phyloP scores from a whole-genome alignment of 2,113 vertebrate genomes.

The Phyllostomus discolor region DNA sequence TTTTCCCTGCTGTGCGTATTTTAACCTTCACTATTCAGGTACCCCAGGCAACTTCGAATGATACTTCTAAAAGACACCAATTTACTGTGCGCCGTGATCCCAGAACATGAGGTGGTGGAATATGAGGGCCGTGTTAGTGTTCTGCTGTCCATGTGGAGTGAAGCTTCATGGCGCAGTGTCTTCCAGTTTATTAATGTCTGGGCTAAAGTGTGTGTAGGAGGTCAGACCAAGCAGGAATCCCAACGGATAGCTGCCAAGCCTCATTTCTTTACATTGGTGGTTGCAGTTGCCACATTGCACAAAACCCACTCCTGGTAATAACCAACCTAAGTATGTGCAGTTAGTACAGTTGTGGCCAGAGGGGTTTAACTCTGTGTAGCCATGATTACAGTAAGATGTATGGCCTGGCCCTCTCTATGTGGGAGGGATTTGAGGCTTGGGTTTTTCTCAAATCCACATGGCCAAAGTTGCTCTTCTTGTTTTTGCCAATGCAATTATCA shows the following conservation, averaged over 20 bases:
- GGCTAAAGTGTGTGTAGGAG: background rate
- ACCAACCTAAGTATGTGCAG: background rate
- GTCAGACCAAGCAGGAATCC: background rate
- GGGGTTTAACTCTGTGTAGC: conserved; percentile 30
- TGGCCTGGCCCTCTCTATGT: background rate
- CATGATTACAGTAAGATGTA: background rate
- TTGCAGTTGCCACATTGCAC: background rate
- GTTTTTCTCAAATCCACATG: background rate
- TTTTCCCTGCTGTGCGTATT: background rate
- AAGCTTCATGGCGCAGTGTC: background rate
- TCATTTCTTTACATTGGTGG: background rate
- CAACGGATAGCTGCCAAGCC: background rate
- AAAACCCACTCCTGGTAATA: background rate
- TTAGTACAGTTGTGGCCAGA: conserved; percentile 1
- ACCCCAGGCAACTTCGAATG: background rate
- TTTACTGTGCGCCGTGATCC: background rate
- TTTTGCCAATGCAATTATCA: background rate
- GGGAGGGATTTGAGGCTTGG: conserved; percentile 30
- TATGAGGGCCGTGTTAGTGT: background rate
- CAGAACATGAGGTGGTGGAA: background rate
- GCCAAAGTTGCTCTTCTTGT: background rate
- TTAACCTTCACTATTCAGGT: background rate
- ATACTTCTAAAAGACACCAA: background rate
- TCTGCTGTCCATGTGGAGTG: background rate
- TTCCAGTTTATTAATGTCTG: background rate